These are phyloP conservation scores for Acheta domesticus DNA, from an alignment of 2,888 invertebrate species.

Conservation along the genomic window DNA sequence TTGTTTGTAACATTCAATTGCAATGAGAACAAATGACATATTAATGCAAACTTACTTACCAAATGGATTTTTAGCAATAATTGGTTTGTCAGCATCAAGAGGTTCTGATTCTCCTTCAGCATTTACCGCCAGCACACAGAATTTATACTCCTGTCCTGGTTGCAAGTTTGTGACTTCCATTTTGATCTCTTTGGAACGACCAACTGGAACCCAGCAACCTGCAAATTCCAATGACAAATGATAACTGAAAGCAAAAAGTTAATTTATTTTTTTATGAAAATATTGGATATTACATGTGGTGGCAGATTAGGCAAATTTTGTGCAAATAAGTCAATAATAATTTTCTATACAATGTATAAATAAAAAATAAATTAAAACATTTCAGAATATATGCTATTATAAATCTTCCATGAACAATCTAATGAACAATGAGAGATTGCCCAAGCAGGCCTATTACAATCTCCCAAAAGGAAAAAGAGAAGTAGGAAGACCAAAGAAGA, in stretches of 20 bases:
- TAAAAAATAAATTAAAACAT: background rate
- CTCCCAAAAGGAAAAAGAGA: too few species aligned
- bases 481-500: too few species aligned
- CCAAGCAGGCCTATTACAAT: too few species aligned
- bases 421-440: too few species aligned
- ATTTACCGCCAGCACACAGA: slow-evolving; percentile 95
- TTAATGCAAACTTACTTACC: slow-evolving; percentile 54
- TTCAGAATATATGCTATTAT: background rate
- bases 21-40: background rate
- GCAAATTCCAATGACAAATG: slow-evolving; percentile 27
- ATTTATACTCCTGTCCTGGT: slow-evolving; percentile 98
- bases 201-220: slow-evolving; percentile 66
- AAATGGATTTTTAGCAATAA: slow-evolving; percentile 98
- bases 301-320: too few species aligned
- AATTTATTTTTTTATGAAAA: background rate
- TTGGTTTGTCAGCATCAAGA: slow-evolving; percentile 80
- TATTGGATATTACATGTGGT: background rate
- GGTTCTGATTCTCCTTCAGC: slow-evolving; percentile 96
- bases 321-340: background rate
- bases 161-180: slow-evolving; percentile 86
- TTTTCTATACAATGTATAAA: background rate
- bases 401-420: too few species aligned
- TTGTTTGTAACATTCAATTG: background rate
- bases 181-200: slow-evolving; percentile 77
- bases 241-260: background rate